Percentiles rank a stretch among this genome's conserved stretches.
phyloP scores from a whole-genome alignment of 2,888 invertebrate genomes.

The Watsonalla binaria region DNA sequence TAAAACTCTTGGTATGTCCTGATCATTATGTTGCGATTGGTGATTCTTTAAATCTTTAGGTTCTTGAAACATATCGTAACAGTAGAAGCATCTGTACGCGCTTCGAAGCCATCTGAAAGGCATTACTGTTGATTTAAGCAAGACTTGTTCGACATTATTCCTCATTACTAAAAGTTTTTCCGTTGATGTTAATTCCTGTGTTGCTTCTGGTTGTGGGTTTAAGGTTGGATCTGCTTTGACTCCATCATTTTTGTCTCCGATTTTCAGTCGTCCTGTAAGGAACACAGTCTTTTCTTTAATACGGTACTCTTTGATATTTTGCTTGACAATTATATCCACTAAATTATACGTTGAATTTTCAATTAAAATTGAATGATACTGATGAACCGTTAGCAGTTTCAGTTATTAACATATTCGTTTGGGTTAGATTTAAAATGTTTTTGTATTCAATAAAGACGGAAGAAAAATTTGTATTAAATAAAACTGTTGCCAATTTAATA shows the following conservation, averaged over 20 bases:
- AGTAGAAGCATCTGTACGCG: conserved; percentile 35
- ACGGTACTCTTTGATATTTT: background rate
- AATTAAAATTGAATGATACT: too few species aligned
- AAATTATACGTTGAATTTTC: background rate
- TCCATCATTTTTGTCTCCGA: conserved; percentile 2
- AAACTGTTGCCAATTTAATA: too few species aligned
- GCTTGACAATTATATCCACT: background rate
- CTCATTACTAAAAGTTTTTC: conserved; percentile 25
- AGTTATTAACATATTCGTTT: too few species aligned
- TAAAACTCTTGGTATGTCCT: conserved; percentile 19
- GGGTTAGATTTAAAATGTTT: too few species aligned
- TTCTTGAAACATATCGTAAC: conserved; percentile 31
- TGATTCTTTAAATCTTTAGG: conserved; percentile 26
- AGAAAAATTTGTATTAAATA: too few species aligned
- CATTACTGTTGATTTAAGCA: conserved; percentile 33
- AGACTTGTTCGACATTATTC: conserved; percentile 29
- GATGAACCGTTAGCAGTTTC: too few species aligned
- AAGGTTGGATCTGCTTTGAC: background rate
- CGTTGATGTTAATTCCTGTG: conserved; percentile 8
- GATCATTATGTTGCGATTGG: conserved; percentile 15
- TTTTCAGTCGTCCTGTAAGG: conserved; percentile 21
- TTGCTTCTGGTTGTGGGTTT: background rate
- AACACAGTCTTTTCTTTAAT: conserved; percentile 15
- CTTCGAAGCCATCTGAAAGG: conserved; percentile 38
- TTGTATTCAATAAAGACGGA: too few species aligned